phyloP scores from a whole-genome alignment of 2,113 vertebrate genomes.

The Gallinago jamesoni region DNA sequence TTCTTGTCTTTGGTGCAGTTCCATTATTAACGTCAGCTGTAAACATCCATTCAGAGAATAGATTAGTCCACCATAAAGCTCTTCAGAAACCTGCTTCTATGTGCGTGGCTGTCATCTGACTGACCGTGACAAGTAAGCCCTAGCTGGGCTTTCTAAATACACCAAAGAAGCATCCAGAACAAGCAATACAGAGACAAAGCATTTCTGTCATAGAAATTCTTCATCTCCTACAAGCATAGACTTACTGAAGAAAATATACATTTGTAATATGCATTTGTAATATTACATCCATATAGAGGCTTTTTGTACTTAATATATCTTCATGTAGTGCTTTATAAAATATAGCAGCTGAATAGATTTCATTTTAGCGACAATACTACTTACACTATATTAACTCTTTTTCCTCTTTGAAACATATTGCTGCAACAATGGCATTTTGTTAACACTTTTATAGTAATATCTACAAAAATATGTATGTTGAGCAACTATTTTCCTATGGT shows the following conservation, averaged over 20 bases:
- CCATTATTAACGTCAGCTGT: background rate
- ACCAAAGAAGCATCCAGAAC: background rate
- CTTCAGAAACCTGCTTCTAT: background rate
- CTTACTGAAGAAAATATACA: background rate
- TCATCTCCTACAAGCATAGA: background rate
- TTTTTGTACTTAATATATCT: background rate
- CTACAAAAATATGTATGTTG: background rate
- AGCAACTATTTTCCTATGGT: background rate
- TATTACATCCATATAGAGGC: background rate
- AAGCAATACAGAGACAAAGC: background rate
- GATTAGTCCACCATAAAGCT: background rate
- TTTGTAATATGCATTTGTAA: background rate
- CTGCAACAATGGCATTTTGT: background rate
- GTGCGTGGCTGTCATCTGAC: background rate
- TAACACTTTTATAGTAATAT: background rate
- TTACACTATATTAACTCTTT: background rate
- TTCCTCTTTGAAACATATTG: background rate
- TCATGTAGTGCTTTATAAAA: background rate
- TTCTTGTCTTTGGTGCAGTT: background rate
- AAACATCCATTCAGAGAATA: background rate
- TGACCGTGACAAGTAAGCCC: fast-evolving
- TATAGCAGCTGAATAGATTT: background rate
- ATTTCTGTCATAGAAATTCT: background rate
- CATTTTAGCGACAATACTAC: background rate
- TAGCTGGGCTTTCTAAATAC: background rate